A percentile compares a stretch with the other conserved stretches of the same genome.
Evolutionary conservation across 2,888 invertebrate species (phyloP).

Genomic region (Dendrolimus pini): DNA sequence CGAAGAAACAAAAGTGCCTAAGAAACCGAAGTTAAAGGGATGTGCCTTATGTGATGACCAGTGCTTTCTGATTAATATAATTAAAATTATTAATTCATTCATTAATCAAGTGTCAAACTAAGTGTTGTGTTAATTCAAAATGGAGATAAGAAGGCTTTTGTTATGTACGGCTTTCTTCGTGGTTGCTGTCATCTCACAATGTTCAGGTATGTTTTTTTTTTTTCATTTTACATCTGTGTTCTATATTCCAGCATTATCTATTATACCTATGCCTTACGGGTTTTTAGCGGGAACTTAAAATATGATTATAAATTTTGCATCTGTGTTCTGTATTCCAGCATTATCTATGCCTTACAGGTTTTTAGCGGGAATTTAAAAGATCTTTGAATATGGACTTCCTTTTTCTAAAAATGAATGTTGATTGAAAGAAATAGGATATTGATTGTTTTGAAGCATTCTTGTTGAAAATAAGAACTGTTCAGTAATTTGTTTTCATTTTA

Average conservation of each 20-base stretch:
- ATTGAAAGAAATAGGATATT: too few relatives aligned
- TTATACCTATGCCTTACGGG: too few relatives aligned
- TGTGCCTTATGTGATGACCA: conserved; percentile 65
- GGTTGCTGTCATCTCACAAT: conserved; percentile 41
- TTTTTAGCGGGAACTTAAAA: too few relatives aligned
- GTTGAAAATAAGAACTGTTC: too few relatives aligned
- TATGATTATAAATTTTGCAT: not conserved
- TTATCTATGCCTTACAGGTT: too few relatives aligned
- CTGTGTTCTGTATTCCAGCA: too few relatives aligned
- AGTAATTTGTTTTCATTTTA: too few relatives aligned
- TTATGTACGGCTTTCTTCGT: conserved; percentile 42
- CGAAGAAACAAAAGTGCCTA: conserved; percentile 46
- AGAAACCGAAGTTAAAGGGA: conserved; percentile 31
- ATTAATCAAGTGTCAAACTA: conserved; percentile 22
- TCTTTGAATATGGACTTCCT: too few relatives aligned
- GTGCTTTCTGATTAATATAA: conserved; percentile 26
- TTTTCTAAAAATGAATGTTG: too few relatives aligned
- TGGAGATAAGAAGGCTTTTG: conserved; percentile 52
- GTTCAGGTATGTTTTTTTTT: conserved; percentile 44
- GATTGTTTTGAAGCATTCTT: too few relatives aligned
- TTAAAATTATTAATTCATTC: conserved; percentile 22
- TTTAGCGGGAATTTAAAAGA: too few relatives aligned
- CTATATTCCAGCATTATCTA: too few relatives aligned
- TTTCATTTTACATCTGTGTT: not conserved
- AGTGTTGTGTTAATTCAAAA: conserved; percentile 35